These are phyloP conservation scores for Tetrao urogallus DNA, from an alignment of 2,113 vertebrate genomes.

Conservation along the genomic window DNA sequence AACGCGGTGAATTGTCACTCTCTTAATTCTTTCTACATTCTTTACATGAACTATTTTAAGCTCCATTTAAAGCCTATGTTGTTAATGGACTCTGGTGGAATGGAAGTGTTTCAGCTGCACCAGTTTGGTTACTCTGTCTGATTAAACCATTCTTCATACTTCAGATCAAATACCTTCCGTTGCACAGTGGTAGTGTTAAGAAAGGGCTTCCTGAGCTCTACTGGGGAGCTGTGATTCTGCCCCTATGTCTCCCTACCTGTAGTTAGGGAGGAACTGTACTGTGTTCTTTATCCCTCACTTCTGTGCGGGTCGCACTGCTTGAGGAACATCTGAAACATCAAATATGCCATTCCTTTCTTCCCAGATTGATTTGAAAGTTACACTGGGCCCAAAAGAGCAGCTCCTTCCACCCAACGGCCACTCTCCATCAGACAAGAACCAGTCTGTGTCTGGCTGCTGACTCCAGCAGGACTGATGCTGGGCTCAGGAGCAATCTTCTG, in stretches of 20 bases:
- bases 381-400: not conserved
- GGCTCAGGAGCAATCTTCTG: not conserved
- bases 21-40: not conserved
- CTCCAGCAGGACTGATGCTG: not conserved
- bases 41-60: not conserved
- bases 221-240: not conserved
- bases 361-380: not conserved
- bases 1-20: not conserved
- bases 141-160: not conserved
- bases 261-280: not conserved
- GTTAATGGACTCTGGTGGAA: not conserved
- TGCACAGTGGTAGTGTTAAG: not conserved
- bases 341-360: accelerated
- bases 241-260: not conserved
- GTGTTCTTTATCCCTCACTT: not conserved
- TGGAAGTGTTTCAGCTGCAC: not conserved
- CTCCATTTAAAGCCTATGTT: not conserved
- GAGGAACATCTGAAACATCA: not conserved
- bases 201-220: not conserved
- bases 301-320: not conserved
- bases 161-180: not conserved
- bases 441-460: not conserved
- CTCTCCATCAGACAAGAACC: accelerated
- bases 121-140: not conserved
- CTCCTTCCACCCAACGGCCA: accelerated